Evolutionary conservation across 2,888 invertebrate genomes (phyloP).

Genomic region (Gymnocheta viridis): DNA sequence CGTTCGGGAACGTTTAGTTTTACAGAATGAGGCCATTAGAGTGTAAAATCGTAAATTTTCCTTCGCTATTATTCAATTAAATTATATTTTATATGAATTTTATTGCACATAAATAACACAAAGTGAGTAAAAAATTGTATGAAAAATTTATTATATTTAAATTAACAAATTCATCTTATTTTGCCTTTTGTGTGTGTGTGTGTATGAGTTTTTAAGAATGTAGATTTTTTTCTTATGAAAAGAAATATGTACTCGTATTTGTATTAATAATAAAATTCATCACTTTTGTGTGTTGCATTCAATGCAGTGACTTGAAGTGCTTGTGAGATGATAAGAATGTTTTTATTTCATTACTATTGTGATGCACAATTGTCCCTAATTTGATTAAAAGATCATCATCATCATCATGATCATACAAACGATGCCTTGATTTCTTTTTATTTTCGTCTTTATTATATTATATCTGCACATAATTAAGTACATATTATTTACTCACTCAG

Average conservation of each 20-base stretch:
- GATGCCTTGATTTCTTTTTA: conserved; percentile 62
- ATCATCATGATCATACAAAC: conserved; percentile 37
- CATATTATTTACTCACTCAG: conserved; percentile 44
- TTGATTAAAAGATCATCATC: conserved; percentile 57
- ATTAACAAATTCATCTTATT: conserved; percentile 48
- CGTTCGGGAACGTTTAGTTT: no score
- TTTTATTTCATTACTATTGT: conserved; percentile 18
- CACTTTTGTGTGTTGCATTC: conserved; percentile 45
- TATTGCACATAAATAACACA: conserved; percentile 5
- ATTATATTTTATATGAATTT: conserved; percentile 39
- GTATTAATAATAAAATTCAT: conserved; percentile 53
- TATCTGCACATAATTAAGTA: neutral
- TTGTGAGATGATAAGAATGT: conserved; percentile 20
- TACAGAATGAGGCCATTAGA: no score
- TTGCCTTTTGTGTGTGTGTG: neutral
- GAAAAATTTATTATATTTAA: conserved; percentile 57
- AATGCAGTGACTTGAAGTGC: neutral
- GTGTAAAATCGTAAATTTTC: conserved; percentile 41
- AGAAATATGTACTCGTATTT: neutral
- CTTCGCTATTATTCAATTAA: conserved; percentile 25
- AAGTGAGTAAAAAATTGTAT: conserved; percentile 12
- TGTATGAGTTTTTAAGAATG: conserved; percentile 3
- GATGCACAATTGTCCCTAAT: conserved; percentile 61
- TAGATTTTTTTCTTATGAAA: neutral
- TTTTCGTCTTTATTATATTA: conserved; percentile 33